phyloP scores from a whole-genome alignment of 2,888 invertebrate species.

The Tetragonisca angustula region DNA sequence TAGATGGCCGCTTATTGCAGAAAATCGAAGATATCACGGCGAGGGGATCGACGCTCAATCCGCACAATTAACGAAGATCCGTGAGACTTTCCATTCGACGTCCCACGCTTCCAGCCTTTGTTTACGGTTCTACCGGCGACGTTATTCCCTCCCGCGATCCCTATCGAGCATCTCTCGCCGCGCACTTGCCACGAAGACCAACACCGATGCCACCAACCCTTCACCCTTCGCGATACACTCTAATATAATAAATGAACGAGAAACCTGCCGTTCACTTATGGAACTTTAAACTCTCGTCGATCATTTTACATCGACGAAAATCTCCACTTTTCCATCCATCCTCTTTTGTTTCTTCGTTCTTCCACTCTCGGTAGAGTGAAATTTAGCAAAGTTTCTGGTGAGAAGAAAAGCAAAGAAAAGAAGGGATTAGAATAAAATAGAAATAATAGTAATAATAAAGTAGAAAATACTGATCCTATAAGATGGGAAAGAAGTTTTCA shows the following conservation, averaged over 20 bases:
- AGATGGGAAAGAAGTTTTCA: no score
- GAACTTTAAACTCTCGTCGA: neutral
- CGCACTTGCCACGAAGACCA: constrained; percentile 31
- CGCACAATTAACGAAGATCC: constrained; percentile 78
- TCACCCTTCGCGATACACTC: constrained; percentile 16
- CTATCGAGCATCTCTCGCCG: constrained; percentile 71
- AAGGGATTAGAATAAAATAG: neutral
- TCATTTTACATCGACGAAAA: neutral
- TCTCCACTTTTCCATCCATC: no score
- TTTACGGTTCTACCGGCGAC: constrained; percentile 76
- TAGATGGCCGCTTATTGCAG: constrained; percentile 62
- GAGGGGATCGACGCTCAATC: constrained; percentile 71
- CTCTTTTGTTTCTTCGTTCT: neutral
- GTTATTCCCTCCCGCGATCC: constrained; percentile 72
- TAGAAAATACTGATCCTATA: no score
- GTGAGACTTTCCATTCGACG: constrained; percentile 69
- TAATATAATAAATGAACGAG: constrained; percentile 20
- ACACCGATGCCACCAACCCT: constrained; percentile 25
- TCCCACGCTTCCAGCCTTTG: constrained; percentile 78
- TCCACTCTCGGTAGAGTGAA: neutral
- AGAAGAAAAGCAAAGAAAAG: neutral
- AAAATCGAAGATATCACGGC: constrained; percentile 71
- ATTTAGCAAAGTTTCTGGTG: neutral
- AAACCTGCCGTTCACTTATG: neutral
- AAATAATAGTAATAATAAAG: no score